Evolutionary conservation across 2,113 vertebrate species (phyloP).

Genomic region (Lagopus leucura): DNA sequence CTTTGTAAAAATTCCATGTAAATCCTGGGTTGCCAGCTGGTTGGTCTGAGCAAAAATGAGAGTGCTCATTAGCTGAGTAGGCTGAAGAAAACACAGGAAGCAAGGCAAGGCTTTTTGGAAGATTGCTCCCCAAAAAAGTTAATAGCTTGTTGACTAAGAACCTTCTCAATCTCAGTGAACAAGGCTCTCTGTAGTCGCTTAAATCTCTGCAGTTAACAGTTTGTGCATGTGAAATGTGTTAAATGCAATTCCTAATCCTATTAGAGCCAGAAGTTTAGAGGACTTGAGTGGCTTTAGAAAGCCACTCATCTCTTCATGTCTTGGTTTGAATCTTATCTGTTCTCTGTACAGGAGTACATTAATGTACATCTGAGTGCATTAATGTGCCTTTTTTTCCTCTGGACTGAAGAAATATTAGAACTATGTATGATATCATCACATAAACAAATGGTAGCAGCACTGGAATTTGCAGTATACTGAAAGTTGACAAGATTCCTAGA

Average conservation of each 20-base stretch:
- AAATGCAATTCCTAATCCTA: conserved; percentile 7
- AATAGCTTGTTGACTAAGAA: not conserved
- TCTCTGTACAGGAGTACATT: not conserved
- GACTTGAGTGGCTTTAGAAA: not conserved
- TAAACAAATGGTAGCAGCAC: not conserved
- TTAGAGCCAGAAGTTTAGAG: not conserved
- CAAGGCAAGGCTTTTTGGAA: conserved; percentile 41
- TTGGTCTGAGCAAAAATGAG: conserved; percentile 33
- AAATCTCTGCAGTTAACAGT: not conserved
- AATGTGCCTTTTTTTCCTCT: not conserved
- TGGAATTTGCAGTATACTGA: not conserved
- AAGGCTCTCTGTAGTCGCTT: not conserved
- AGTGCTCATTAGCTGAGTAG: conserved; percentile 27
- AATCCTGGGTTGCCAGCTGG: conserved; percentile 21
- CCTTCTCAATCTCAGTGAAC: not conserved
- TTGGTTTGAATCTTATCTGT: not conserved
- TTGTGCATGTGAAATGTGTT: not conserved
- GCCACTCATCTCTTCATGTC: not conserved
- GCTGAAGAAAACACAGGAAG: conserved; percentile 27
- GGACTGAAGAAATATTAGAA: not conserved
- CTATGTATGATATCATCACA: not conserved
- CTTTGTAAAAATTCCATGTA: conserved; percentile 26
- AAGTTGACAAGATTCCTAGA: not conserved
- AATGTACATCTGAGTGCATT: not conserved
- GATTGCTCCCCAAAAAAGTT: not conserved